phyloP scores from a whole-genome alignment of 2,113 vertebrate genomes.

The Mungos mungo region DNA sequence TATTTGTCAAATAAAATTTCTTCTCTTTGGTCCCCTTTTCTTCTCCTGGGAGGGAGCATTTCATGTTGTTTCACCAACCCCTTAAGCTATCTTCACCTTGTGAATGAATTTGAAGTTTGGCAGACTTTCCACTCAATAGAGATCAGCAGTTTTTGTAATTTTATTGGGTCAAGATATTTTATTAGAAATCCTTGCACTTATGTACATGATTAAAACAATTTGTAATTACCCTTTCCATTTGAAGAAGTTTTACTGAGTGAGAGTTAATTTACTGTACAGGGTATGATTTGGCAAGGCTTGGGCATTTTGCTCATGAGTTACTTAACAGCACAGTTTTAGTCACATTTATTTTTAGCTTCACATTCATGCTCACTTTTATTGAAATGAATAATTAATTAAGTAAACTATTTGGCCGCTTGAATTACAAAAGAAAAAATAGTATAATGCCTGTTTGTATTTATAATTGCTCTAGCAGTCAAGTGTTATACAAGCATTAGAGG shows the following conservation, averaged over 20 bases:
- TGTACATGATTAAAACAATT: slow-evolving; percentile 69
- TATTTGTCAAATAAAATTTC: neutral
- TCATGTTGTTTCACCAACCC: neutral
- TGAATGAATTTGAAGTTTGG: slow-evolving; percentile 67
- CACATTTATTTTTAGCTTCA: slow-evolving; percentile 63
- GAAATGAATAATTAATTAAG: slow-evolving; percentile 81
- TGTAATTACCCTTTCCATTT: slow-evolving; percentile 67
- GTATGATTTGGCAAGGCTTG: slow-evolving; percentile 52
- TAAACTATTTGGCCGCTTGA: slow-evolving; percentile 64
- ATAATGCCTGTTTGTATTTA: slow-evolving; percentile 53
- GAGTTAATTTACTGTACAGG: slow-evolving; percentile 77
- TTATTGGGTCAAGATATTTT: slow-evolving; percentile 76
- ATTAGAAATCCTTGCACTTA: slow-evolving; percentile 62
- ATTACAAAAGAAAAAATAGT: slow-evolving; percentile 68
- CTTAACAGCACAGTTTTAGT: slow-evolving; percentile 66
- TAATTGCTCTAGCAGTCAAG: neutral
- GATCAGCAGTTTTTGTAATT: slow-evolving; percentile 72
- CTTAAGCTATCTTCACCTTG: slow-evolving; percentile 48
- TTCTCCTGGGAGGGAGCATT: neutral
- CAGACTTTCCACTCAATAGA: slow-evolving; percentile 77
- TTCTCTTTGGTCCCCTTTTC: neutral
- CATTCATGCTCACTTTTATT: slow-evolving; percentile 70
- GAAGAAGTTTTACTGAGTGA: slow-evolving; percentile 60
- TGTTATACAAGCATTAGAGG: neutral
- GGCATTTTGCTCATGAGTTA: slow-evolving; percentile 64